These are phyloP conservation scores for Actias luna DNA, from an alignment of 2,888 invertebrate species.

Conservation along the genomic window DNA sequence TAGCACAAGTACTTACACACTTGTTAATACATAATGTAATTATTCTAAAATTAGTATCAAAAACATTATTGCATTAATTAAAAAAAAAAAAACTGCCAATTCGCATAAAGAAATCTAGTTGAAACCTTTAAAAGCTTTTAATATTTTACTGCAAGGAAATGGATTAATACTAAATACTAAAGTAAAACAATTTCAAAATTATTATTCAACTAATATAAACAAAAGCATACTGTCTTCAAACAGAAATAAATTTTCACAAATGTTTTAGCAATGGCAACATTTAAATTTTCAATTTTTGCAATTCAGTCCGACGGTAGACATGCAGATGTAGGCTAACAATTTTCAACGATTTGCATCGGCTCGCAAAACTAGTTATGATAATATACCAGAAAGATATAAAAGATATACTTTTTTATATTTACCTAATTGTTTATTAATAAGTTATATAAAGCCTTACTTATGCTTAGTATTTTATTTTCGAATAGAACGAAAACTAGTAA, in stretches of 20 bases:
- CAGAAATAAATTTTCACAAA: slow-evolving; percentile 48
- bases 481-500: too few relatives aligned
- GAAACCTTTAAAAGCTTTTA: neutral
- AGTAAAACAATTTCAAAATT: neutral
- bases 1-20: too few relatives aligned
- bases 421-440: neutral
- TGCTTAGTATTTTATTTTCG: too few relatives aligned
- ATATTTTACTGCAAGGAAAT: neutral
- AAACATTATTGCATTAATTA: too few relatives aligned
- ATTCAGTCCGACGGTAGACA: slow-evolving; percentile 55
- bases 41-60: too few relatives aligned
- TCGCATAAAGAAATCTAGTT: neutral
- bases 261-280: slow-evolving; percentile 54
- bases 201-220: slow-evolving; percentile 9
- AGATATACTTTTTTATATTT: neutral
- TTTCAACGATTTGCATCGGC: slow-evolving; percentile 66
- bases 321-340: slow-evolving; percentile 64
- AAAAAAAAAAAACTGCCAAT: too few relatives aligned
- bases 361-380: slow-evolving; percentile 70
- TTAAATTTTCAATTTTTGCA: slow-evolving; percentile 71
- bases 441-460: neutral
- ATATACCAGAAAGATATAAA: slow-evolving; percentile 68
- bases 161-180: neutral
- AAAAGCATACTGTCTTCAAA: slow-evolving; percentile 9
- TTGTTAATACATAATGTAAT: too few relatives aligned